Conservation (phyloP, 2,888 invertebrate genomes). For the Pyrrhia umbra region DNA sequence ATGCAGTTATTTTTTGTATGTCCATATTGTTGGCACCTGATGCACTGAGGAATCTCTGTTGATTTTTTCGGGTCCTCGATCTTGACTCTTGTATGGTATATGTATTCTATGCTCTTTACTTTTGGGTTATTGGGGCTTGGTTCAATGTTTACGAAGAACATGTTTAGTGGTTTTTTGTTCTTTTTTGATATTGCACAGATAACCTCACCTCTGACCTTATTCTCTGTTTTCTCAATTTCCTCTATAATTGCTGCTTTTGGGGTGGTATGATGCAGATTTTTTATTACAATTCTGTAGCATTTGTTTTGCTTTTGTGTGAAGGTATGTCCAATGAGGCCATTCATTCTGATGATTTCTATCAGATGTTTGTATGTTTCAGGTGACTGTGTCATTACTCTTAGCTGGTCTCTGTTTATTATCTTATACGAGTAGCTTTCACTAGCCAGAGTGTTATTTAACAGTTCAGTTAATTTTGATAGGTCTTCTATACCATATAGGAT, state of each 20-base stretch:
- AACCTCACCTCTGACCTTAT: background rate
- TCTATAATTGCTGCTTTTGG: background rate
- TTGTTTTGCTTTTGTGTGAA: background rate
- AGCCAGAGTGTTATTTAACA: background rate
- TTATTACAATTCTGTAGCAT: background rate
- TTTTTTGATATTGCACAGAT: background rate
- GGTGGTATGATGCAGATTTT: background rate
- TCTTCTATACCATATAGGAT: too few species aligned
- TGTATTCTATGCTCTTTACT: background rate
- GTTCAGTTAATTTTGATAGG: background rate
- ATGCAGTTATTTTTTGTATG: constrained; percentile 8
- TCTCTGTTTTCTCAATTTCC: background rate
- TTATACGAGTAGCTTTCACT: background rate
- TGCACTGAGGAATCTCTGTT: background rate
- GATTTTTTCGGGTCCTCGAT: background rate
- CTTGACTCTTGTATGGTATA: constrained; percentile 1
- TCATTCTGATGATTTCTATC: background rate
- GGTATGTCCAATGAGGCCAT: background rate
- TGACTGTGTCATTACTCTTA: background rate
- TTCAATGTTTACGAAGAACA: background rate
- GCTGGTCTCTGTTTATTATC: background rate
- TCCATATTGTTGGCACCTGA: too few species aligned
- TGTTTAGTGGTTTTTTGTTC: background rate
- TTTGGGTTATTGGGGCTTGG: background rate
- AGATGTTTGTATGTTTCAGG: background rate